Percentiles rank a stretch among this genome's conserved stretches.
phyloP scores from a whole-genome alignment of 92 coral and sea anemone genomes.

The Parazoanthus darwini region DNA sequence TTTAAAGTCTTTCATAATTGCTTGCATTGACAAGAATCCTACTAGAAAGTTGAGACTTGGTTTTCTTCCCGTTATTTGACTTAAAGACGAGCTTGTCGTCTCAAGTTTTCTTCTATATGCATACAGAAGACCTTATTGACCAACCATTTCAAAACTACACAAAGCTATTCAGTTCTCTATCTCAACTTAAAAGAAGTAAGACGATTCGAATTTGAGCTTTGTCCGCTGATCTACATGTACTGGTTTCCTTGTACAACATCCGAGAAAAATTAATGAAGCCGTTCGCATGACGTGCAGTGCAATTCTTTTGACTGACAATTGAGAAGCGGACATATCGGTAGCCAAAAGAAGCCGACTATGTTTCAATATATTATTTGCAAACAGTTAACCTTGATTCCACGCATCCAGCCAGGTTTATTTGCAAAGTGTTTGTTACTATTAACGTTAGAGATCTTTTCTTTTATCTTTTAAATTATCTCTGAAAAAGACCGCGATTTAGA shows the following conservation, averaged over 20 bases:
- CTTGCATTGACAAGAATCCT: too few species aligned
- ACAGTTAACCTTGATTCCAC: not conserved
- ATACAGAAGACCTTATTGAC: not conserved
- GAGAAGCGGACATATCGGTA: not conserved
- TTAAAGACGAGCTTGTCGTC: too few species aligned
- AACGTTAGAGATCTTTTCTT: not conserved
- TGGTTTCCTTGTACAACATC: not conserved
- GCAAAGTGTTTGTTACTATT: not conserved
- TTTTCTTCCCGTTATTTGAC: not conserved
- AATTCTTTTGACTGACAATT: not conserved
- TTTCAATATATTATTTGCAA: slow-evolving; percentile 10
- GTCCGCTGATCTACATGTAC: not conserved
- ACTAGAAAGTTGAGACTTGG: not conserved
- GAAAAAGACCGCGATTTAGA: not conserved
- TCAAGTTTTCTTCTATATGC: too few species aligned
- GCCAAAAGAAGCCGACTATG: slow-evolving; percentile 14
- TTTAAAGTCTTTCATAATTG: too few species aligned
- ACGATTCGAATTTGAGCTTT: not conserved
- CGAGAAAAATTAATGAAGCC: not conserved
- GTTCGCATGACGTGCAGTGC: not conserved
- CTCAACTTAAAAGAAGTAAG: not conserved
- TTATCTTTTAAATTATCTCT: not conserved
- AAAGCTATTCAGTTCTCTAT: not conserved
- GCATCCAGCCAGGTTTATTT: not conserved
- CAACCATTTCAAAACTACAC: too few species aligned